Conservation (phyloP, 2,888 invertebrate genomes). For the Hemistola chrysoprasaria region DNA sequence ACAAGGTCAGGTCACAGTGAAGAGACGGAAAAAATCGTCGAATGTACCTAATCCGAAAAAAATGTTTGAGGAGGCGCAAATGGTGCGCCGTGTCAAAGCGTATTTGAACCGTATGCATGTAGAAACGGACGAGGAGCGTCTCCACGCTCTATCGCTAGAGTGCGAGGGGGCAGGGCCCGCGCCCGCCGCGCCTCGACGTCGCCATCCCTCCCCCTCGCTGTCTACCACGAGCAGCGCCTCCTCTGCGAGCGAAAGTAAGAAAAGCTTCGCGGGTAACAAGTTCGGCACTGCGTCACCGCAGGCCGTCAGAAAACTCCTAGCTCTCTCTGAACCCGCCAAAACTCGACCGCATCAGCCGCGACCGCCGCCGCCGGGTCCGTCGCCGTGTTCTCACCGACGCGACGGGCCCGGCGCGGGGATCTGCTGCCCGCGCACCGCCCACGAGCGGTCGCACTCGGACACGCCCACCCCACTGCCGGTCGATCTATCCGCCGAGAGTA, state of each 20-base stretch:
- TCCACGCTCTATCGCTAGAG: slow-evolving; percentile 94
- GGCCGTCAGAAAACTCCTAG: slow-evolving; percentile 96
- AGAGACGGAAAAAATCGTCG: slow-evolving; percentile 93
- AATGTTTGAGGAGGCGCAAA: slow-evolving; percentile 99
- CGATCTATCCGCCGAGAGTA: slow-evolving; percentile 96
- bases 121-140: slow-evolving; percentile 94
- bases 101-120: slow-evolving; percentile 96
- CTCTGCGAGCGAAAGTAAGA: slow-evolving; percentile 90
- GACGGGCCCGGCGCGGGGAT: slow-evolving; percentile 78
- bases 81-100: slow-evolving; percentile 98
- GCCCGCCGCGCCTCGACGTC: slow-evolving; percentile 85
- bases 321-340: slow-evolving; percentile 93
- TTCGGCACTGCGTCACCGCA: slow-evolving; percentile 97
- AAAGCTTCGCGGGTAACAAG: slow-evolving; percentile 84
- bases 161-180: slow-evolving; percentile 90
- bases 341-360: slow-evolving; percentile 94
- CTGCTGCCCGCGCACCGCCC: slow-evolving; percentile 84
- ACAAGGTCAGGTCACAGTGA: slow-evolving; percentile 92
- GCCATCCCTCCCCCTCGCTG: slow-evolving; percentile 96
- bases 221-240: slow-evolving; percentile 96
- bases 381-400: slow-evolving; percentile 84
- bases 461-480: slow-evolving; percentile 93
- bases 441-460: slow-evolving; percentile 95
- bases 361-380: slow-evolving; percentile 84
- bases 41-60: slow-evolving; percentile 97